phyloP scores from a whole-genome alignment of 1,140 invertebrate species.

The Dryas iulia region DNA sequence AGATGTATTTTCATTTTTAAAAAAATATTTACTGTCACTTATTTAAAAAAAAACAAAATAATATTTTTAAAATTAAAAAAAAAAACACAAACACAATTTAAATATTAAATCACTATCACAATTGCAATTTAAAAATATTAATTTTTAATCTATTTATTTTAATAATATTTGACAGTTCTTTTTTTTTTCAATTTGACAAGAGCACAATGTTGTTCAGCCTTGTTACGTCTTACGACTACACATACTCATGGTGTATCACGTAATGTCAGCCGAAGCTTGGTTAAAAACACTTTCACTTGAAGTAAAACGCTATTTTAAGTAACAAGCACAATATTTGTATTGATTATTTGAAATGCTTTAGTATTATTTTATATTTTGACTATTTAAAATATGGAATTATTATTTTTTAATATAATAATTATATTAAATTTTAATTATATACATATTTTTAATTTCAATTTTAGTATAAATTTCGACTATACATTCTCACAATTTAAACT shows the following conservation, averaged over 20 bases:
- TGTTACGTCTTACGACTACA: background rate
- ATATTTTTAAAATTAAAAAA: background rate
- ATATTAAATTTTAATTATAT: too few species aligned
- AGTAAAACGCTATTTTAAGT: background rate
- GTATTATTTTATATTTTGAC: too few species aligned
- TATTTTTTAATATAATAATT: too few species aligned
- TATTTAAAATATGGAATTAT: too few species aligned
- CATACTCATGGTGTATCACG: background rate
- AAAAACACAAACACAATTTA: background rate
- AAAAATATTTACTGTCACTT: background rate
- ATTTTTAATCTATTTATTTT: background rate
- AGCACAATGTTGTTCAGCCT: background rate
- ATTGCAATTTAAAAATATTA: background rate
- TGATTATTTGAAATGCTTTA: too few species aligned
- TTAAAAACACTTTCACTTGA: slow-evolving; percentile 1
- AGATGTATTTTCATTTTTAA: slow-evolving; percentile 30
- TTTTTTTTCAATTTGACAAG: background rate
- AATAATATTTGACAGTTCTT: background rate
- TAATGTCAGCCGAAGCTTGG: background rate
- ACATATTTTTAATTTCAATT: too few species aligned
- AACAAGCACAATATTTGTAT: too few species aligned
- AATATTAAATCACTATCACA: background rate
- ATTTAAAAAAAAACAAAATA: background rate
- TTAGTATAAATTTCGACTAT: too few species aligned
- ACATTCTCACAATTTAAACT: too few species aligned